Evolutionary conservation across 2,888 invertebrate species (phyloP), one percentile per base, ranked within the genome.

Genomic region (Erebia ligea): DNA sequence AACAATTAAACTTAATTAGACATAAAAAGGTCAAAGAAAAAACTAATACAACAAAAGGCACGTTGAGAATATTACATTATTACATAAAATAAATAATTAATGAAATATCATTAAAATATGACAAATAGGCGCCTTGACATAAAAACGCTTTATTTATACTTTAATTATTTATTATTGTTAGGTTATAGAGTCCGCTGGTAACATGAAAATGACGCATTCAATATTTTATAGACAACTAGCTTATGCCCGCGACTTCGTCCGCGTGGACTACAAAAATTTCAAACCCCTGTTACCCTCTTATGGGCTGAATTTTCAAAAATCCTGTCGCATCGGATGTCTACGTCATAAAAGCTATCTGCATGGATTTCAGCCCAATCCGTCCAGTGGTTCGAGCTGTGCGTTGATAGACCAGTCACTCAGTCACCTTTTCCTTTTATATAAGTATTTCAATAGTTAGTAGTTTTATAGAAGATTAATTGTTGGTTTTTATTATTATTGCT

Each of bases 81-180:
- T 42, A 17, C 42, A 11, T 42, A 40, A 59, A 59, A 40, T 17
- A 59, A 42, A 40, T 59, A 40, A 25, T 25, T 34, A n/a, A n/a
- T 40, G 13, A 19, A 42, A 42, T 61, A 45, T 61, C 61, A 61
- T 11, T 45, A 17, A 10, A 57, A 57, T 59, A 45, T 45, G 61
- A 61, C 42, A 45, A 42, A 42, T 42, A 42, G 42, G 61, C 61
- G 45, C 61, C 61, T 61, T 61, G 61, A 61, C 61, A 61, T 42
- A 61, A 61, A 42, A 61, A 17, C 17, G 42, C 40, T 42, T 17
- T 11, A 42, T 61, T 17, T 11, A 42, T 45, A 42, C 42, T 61
- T 17, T 61, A 45, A 61, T 19, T 61, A 42, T n/a, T 6, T 45
- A 11, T 45, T 11, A 45, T 13, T 11, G 13, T 45, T 2, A 19